Percentiles rank a stretch among this genome's conserved stretches.
phyloP scores from a whole-genome alignment of 2,797 vertebrate genomes.

The Etheostoma nigrum region DNA sequence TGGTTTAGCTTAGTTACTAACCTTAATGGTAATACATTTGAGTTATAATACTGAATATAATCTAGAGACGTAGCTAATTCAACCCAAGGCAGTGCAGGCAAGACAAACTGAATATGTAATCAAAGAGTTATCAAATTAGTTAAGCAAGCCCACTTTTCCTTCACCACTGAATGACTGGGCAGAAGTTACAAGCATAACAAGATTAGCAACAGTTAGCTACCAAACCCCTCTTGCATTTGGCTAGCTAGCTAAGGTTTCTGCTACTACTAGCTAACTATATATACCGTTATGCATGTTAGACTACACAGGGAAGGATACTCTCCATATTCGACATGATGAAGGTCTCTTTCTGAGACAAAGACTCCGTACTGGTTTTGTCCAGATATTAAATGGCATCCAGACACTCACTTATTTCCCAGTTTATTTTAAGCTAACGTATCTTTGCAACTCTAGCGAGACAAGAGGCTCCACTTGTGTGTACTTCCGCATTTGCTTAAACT shows the following conservation, averaged over 20 bases:
- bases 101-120: background rate
- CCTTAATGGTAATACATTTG: background rate
- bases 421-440: slow-evolving; percentile 28
- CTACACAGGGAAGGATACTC: slow-evolving; percentile 72
- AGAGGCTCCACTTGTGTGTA: background rate
- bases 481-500: slow-evolving; percentile 63
- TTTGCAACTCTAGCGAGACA: background rate
- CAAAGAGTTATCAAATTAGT: background rate
- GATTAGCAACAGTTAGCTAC: background rate
- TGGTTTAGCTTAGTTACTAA: background rate
- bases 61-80: background rate
- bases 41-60: background rate
- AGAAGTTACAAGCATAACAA: slow-evolving; percentile 5
- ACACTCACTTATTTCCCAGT: background rate
- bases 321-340: slow-evolving; percentile 74
- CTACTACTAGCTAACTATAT: slow-evolving; percentile 4
- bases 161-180: slow-evolving; percentile 18
- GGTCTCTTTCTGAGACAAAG: slow-evolving; percentile 17
- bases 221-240: background rate
- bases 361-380: background rate
- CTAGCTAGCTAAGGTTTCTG: slow-evolving; percentile 19
- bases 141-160: slow-evolving; percentile 1
- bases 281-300: background rate
- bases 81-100: background rate
- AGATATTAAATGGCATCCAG: background rate